Conservation (phyloP, 1,140 invertebrate genomes). For the Coenobita brevimanus region DNA sequence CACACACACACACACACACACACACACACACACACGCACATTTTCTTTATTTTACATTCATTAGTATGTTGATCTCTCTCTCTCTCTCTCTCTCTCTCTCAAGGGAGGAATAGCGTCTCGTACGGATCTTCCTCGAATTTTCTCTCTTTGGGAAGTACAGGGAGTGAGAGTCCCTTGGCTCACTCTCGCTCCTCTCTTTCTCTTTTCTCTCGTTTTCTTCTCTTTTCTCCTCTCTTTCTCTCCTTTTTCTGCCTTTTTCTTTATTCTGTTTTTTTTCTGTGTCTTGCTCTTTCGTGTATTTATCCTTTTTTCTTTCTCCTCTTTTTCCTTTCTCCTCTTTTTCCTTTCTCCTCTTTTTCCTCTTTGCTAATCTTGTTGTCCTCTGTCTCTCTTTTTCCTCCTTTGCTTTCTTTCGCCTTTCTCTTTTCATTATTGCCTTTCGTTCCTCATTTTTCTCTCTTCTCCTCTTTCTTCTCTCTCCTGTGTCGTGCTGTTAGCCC, state of each 20-base stretch:
- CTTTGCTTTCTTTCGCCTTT: background rate
- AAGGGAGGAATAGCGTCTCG: too few species aligned
- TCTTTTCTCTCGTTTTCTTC: background rate
- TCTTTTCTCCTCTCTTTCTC: background rate
- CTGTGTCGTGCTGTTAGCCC: background rate
- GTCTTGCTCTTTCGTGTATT: background rate
- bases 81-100: too few species aligned
- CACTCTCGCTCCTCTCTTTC: background rate
- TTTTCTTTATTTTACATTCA: too few species aligned
- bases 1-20: too few species aligned
- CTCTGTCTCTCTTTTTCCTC: background rate
- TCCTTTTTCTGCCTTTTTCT: background rate
- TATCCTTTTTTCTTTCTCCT: background rate
- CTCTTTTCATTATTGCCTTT: background rate
- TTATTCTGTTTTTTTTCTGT: background rate
- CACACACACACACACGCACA: too few species aligned
- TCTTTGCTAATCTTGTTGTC: background rate
- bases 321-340: too few species aligned
- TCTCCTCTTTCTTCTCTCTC: background rate
- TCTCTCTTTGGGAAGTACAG: too few species aligned
- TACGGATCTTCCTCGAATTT: too few species aligned
- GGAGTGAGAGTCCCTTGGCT: too few species aligned
- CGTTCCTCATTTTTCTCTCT: background rate
- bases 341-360: background rate
- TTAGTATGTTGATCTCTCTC: too few species aligned